A percentile compares a stretch with the other conserved stretches of the same genome.
These are phyloP conservation scores for Drosophila mimica DNA, from an alignment of 2,888 invertebrate genomes.

Conservation along the genomic window DNA sequence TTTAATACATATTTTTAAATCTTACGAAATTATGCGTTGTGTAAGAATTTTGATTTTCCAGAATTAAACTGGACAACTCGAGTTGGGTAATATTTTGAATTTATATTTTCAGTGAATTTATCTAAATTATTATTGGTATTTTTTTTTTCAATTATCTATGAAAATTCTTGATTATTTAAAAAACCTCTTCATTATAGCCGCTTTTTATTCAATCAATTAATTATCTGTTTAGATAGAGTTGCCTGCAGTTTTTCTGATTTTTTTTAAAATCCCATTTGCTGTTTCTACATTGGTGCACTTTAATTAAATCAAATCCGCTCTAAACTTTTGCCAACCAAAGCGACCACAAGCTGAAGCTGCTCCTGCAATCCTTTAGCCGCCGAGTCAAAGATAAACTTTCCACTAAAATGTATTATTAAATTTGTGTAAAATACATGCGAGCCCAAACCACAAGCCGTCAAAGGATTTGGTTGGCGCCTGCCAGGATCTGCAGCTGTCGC, in stretches of 20 bases:
- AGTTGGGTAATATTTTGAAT: not conserved
- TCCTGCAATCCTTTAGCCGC: conserved; percentile 5
- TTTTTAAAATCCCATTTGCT: conserved; percentile 6
- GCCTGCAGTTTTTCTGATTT: not conserved
- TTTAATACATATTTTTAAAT: not conserved
- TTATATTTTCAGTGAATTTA: not conserved
- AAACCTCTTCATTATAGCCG: not conserved
- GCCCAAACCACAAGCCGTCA: conserved; percentile 24
- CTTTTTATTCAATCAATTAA: conserved; percentile 5
- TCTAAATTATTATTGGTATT: not conserved
- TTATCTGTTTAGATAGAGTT: not conserved
- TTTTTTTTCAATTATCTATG: not conserved
- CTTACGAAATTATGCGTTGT: not conserved
- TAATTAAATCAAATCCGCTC: conserved; percentile 27
- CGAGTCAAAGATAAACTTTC: conserved; percentile 73
- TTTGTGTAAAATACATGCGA: conserved; percentile 54
- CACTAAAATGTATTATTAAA: conserved; percentile 75
- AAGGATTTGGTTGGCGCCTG: conserved; percentile 47
- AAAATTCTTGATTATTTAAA: not conserved
- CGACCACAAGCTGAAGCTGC: conserved; percentile 38
- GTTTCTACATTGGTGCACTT: conserved; percentile 10
- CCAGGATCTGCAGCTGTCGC: conserved; percentile 14
- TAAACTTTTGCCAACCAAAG: conserved; percentile 37
- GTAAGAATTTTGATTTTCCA: not conserved
- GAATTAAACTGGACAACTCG: not conserved